Base-by-base conservation (phyloP, 2,888 invertebrate species). In the Eristalis intricaria region DNA sequence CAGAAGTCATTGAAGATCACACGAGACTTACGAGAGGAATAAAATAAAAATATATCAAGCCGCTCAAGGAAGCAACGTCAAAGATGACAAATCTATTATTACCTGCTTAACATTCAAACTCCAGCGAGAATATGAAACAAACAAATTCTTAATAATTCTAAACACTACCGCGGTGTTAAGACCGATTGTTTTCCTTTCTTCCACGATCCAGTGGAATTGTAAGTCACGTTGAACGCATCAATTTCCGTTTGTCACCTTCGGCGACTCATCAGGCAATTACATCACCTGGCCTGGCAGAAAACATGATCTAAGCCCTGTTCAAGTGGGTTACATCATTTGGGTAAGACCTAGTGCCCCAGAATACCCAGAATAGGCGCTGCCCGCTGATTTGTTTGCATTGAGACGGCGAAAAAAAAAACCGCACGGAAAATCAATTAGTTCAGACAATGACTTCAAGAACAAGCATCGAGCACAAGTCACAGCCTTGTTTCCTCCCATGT, bases 401-500 rank as follows among this genome's bases (percentile, higher is more conserved):
- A 50, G n/a, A 50, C n/a, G 50, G 35, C 26, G 26, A 26, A 26
- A 50, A 64, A 64, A 22, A 19, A 58, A 70, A 38, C n/a, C 29
- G 66, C 68, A 80, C 60, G 71, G 43, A 66, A 73, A 63, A 38
- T 23, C 73, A 81, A 73, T 81, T 77, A 73, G 58, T 50, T 77
- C 64, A 56, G 73, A 85, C 76, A 81, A 68, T 58, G 35, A 50
- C 71, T 76, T 80, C 50, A 75, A 84, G 71, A 40, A 35, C 76
- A 73, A 19, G 66, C 35, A 68, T 81, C 65, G 32, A 32, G 10
- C 32, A 73, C 65, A 40, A 56, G 40, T 13, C 32, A 19, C 22
- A 60, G 58, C 35, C 60, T 29, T 58, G 68, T 15, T 60, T 64
- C 32, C 40, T 60, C 35, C 35, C 19, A 38, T 43, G 50, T 32